These are phyloP conservation scores for Ramphastos sulfuratus DNA, from an alignment of 2,113 vertebrate species.

Conservation along the genomic window DNA sequence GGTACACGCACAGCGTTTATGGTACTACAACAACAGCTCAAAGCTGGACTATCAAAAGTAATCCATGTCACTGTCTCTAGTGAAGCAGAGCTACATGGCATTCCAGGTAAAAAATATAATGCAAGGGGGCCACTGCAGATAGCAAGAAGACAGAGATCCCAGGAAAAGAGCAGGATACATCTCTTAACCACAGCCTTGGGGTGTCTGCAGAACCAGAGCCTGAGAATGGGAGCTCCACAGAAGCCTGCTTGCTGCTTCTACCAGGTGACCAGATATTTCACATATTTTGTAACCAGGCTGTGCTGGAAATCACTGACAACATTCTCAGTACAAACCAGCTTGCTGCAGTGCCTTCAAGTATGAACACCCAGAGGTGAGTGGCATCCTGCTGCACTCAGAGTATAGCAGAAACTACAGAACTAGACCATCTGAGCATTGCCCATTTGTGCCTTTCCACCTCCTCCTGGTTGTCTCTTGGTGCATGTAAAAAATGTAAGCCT, in stretches of 20 bases:
- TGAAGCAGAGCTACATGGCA: background rate
- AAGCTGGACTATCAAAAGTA: background rate
- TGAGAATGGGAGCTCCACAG: background rate
- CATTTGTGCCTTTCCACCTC: background rate
- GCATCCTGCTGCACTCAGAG: background rate
- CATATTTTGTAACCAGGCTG: background rate
- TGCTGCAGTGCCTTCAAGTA: background rate
- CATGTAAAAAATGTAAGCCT: background rate
- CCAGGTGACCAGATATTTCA: background rate
- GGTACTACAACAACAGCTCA: background rate
- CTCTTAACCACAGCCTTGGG: background rate
- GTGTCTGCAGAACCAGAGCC: background rate
- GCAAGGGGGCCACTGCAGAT: fast-evolving
- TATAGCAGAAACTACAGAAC: background rate
- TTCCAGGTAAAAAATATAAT: background rate
- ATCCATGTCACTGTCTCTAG: background rate
- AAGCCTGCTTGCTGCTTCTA: background rate
- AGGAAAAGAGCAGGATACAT: background rate
- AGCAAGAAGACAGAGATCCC: background rate
- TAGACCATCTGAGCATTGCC: background rate
- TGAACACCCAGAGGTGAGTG: background rate
- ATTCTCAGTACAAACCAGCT: background rate
- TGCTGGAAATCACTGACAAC: background rate
- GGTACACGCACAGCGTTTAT: background rate
- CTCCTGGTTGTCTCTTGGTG: background rate